Percentiles rank a stretch among this genome's conserved stretches.
Conservation (phyloP, 2,113 vertebrate species). For the Indicator maculatus region DNA sequence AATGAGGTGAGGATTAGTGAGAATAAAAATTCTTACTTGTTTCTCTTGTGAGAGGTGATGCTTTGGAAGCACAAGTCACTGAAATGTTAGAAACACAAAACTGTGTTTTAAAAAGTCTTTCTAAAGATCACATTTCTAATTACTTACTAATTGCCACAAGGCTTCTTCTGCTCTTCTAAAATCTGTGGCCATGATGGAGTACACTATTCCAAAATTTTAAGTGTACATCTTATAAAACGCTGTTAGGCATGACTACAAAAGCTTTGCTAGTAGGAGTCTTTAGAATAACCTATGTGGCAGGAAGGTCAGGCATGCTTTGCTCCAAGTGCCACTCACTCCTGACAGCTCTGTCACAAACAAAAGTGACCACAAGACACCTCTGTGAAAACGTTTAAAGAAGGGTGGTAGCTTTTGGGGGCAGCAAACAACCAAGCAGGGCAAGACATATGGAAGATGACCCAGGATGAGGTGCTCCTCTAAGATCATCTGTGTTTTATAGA, state of each 20-base stretch:
- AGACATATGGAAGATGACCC: not conserved
- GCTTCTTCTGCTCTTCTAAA: not conserved
- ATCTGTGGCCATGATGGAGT: not conserved
- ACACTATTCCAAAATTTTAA: not conserved
- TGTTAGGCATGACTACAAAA: accelerated
- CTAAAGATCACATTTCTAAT: not conserved
- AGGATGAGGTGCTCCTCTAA: not conserved
- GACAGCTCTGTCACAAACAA: not conserved
- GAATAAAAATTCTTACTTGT: not conserved
- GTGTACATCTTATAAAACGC: not conserved
- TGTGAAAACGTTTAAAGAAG: not conserved
- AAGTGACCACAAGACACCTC: accelerated
- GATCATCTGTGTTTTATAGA: not conserved
- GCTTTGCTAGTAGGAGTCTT: not conserved
- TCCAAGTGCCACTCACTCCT: not conserved
- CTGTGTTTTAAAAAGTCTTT: not conserved
- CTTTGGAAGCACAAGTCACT: constrained; percentile 25
- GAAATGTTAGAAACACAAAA: not conserved
- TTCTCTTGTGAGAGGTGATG: not conserved
- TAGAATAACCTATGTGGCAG: not conserved
- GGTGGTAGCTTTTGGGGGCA: not conserved
- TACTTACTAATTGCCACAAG: not conserved
- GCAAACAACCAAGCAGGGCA: not conserved
- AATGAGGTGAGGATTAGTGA: not conserved
- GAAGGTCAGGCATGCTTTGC: not conserved